Base-by-base conservation (phyloP, 92 coral and sea anemone genomes). In the Virgularia gustaviana region DNA sequence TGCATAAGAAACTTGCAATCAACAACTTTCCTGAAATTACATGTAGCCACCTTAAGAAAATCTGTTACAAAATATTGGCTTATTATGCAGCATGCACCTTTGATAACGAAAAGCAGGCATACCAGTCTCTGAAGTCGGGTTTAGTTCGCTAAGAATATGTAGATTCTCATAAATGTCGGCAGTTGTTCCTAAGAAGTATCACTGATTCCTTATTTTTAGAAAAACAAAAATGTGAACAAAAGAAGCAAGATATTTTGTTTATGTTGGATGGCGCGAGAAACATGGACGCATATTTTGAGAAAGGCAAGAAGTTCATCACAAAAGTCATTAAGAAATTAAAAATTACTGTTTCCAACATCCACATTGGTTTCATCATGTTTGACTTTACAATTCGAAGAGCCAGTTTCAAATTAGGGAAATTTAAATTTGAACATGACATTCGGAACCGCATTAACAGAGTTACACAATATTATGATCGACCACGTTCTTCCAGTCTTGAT, bases 341-440 rank as follows among this genome's bases (percentile, higher is more conserved):
- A 29, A 30, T 68, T n/a, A 61, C 75, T 11, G 75, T 61, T 0
- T 47, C 75, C 8, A 49, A 49, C 37, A 68, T 47, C 1, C 42
- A 68, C 25, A 61, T 68, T 2, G 75, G 75, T 9, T 20, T 68
- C 2, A 30, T 68, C 41, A 37, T 39, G 44, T 68, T 68, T 49
- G 55, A 4, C 55, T n/a, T n/a, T n/a, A n/a, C n/a, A n/a, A n/a
- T n/a, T n/a, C 32, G 37, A 31, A 68, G 61, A 31, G 13, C 51
- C 23, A 22, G 2, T 31, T 28, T 68, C 24, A 38, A 49, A 9
- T 12, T 68, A 33, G 75, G 75, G 36, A 18, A 31, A 49, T 34
- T 31, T 3, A 68, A 34, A 27, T 68, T 68, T 34, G 75, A 68
- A 33, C 7, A 32, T 28, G 61, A 32, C 61, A 49, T 68, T 19